These are phyloP conservation scores for Etheostoma nigrum DNA, from an alignment of 2,797 vertebrate species.

Conservation along the genomic window DNA sequence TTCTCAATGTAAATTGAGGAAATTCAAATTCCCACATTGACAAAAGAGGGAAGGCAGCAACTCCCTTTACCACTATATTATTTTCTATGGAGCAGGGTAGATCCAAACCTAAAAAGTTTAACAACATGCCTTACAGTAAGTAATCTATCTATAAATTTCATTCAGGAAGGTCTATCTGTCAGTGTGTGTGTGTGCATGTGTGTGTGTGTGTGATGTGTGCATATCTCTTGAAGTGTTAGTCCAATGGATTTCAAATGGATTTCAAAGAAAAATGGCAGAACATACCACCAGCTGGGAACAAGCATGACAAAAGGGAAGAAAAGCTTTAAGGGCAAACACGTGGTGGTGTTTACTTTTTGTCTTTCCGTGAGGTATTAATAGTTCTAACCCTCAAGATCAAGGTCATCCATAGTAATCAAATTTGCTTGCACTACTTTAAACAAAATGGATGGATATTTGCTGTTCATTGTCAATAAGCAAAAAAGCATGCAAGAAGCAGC, in stretches of 20 bases:
- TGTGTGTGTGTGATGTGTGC: too few relatives aligned
- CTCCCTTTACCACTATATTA: background rate
- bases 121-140: background rate
- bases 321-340: slow-evolving; percentile 63
- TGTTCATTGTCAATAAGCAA: slow-evolving; percentile 10
- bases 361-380: slow-evolving; percentile 57
- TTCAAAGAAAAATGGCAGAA: slow-evolving; percentile 6
- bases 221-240: too few relatives aligned
- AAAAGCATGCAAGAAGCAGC: background rate
- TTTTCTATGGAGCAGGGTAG: background rate
- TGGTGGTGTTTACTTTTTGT: slow-evolving; percentile 72
- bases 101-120: background rate
- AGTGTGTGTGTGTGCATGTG: too few relatives aligned
- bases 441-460: slow-evolving; percentile 18
- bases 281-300: background rate
- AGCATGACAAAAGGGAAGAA: slow-evolving; percentile 23
- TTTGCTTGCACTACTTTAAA: slow-evolving; percentile 21
- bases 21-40: slow-evolving; percentile 14
- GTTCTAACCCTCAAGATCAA: slow-evolving; percentile 52
- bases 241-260: too few relatives aligned
- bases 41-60: background rate
- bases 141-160: too few relatives aligned
- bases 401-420: slow-evolving; percentile 44
- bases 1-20: slow-evolving; percentile 13
- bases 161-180: too few relatives aligned